Conservation (phyloP, 2,113 vertebrate genomes). For the Columba livia region DNA sequence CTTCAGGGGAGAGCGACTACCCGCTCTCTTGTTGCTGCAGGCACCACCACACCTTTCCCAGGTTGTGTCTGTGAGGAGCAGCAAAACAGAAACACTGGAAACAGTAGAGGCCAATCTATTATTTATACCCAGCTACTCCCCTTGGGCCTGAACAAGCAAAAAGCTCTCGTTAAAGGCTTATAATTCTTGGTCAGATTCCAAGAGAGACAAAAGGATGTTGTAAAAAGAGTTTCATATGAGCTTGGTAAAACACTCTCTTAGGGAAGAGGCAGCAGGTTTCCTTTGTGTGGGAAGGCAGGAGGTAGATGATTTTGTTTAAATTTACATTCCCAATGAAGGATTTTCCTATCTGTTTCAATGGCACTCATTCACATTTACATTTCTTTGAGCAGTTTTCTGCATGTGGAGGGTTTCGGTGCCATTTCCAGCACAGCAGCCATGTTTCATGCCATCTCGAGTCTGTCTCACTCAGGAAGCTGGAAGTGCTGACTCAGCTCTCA, state of each 20-base stretch:
- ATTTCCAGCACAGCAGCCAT: neutral
- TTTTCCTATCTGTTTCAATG: constrained; percentile 9
- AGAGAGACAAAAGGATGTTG: constrained; percentile 66
- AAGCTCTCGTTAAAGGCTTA: constrained; percentile 60
- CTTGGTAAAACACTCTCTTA: constrained; percentile 39
- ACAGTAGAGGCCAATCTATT: constrained; percentile 49
- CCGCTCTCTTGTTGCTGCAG: neutral
- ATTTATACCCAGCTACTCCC: constrained; percentile 61
- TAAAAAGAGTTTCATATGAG: constrained; percentile 54
- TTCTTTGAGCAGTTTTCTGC: constrained; percentile 11
- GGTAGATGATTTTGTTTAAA: constrained; percentile 22
- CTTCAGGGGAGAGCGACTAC: neutral
- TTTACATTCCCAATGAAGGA: constrained; percentile 34
- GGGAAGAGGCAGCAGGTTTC: constrained; percentile 48
- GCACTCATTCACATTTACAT: neutral
- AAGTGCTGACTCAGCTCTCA: constrained; percentile 36
- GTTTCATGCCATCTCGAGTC: neutral
- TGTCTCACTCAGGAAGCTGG: neutral
- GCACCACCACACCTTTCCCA: constrained; percentile 35
- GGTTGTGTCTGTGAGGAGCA: constrained; percentile 26
- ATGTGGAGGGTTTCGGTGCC: neutral
- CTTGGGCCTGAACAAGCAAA: constrained; percentile 67
- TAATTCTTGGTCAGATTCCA: constrained; percentile 65
- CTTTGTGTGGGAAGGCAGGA: constrained; percentile 45
- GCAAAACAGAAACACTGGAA: neutral